These are phyloP conservation scores for Drosophila tripunctata DNA, from an alignment of 2,888 invertebrate genomes.

Conservation along the genomic window DNA sequence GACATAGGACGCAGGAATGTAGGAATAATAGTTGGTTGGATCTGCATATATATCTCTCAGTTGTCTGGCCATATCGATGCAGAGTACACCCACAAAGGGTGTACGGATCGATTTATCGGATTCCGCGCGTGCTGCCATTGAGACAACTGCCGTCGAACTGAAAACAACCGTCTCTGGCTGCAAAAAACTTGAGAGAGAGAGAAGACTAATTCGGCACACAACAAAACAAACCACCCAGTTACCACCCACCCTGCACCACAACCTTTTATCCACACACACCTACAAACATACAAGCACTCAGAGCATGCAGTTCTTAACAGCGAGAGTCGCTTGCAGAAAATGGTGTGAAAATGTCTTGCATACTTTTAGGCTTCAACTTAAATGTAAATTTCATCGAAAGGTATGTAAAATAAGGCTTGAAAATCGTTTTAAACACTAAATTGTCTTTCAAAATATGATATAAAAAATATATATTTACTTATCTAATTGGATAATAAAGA, in stretches of 20 bases:
- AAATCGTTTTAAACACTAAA: neutral
- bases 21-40: slow-evolving; percentile 86
- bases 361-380: neutral
- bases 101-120: neutral
- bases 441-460: neutral
- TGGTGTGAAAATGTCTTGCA: neutral
- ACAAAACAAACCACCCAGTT: no score
- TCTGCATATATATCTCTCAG: slow-evolving; percentile 85
- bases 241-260: neutral
- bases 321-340: neutral
- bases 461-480: no score
- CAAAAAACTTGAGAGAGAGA: neutral
- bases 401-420: neutral
- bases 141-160: neutral
- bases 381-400: neutral
- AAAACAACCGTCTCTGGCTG: neutral
- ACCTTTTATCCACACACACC: neutral
- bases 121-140: slow-evolving; percentile 4
- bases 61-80: slow-evolving; percentile 87
- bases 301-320: neutral
- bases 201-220: neutral
- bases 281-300: neutral
- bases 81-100: slow-evolving; percentile 84
- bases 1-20: slow-evolving; percentile 93
- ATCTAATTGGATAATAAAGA: no score